Evolutionary conservation across 2,888 invertebrate genomes (phyloP), one percentile per base, ranked within the genome.

Genomic region (Eugnorisma glareosa): DNA sequence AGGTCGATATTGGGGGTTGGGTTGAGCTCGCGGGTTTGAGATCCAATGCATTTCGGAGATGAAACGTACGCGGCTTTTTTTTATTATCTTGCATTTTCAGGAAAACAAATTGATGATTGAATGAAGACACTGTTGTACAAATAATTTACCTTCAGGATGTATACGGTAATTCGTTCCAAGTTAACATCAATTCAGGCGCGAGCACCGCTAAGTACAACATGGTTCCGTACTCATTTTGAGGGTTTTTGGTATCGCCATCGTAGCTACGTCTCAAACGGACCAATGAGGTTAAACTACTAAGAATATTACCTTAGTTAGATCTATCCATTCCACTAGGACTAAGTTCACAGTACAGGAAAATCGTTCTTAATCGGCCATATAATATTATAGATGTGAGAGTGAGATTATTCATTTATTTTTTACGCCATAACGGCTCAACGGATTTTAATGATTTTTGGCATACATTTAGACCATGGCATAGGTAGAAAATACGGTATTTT

Each of bases 1-100:
- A 93, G 90, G 92, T 94, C 93, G 84, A 94, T 93, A 92, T 77
- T 67, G 40, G 43, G 72, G 67, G 78, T 59, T 77, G 63, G 63
- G 77, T 28, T 61, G 82, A 63, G 43, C 37, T 67, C 8, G n/a
- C 82, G 51, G 45, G 48, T 31, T 81, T 67, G 59, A 48, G 63
- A 48, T 57, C 15, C 13, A 57, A 66, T 66, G 61, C 82, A 68
- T 66, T 71, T 84, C n/a, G 18, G 59, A 35, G 43, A 45, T 57
- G n/a, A 51, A 70, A 67, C n/a, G 18, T 24, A 10, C 18, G 28
- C 21, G 43, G 2, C n/a, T n/a, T 31, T 18, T 37, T 35, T 37
- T 57, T 31, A 24, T 57, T 31, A 40, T 75, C 0, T 24, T n/a
- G 0, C 35, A 24, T 35, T 31, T 24, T 11, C 1, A 68, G n/a